These are phyloP conservation scores for Andinoacara biseriatus DNA, from an alignment of 2,113 vertebrate genomes.

Conservation along the genomic window DNA sequence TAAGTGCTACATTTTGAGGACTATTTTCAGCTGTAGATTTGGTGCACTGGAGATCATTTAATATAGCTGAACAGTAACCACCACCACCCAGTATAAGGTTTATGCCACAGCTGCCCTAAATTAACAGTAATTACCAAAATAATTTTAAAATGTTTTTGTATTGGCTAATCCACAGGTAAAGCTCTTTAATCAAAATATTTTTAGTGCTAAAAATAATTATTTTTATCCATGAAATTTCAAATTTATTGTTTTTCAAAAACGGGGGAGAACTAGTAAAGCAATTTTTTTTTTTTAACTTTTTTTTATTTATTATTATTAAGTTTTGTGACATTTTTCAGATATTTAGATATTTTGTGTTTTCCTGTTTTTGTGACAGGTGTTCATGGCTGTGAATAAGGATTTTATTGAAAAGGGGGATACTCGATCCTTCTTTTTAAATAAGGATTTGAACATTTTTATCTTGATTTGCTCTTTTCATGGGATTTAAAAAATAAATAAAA, in stretches of 20 bases:
- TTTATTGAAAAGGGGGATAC: too few relatives aligned
- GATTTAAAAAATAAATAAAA: not conserved
- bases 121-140: not conserved
- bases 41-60: not conserved
- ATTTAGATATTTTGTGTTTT: not conserved
- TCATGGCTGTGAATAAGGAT: too few relatives aligned
- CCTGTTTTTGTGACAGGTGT: not conserved
- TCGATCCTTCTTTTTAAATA: too few relatives aligned
- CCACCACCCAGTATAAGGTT: not conserved
- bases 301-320: too few relatives aligned
- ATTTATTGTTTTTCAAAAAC: not conserved
- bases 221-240: not conserved
- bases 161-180: not conserved
- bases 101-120: not conserved
- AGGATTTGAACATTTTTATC: too few relatives aligned
- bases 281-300: too few relatives aligned
- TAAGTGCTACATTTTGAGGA: not conserved
- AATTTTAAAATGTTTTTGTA: not conserved
- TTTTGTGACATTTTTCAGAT: not conserved
- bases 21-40: not conserved
- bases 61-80: not conserved
- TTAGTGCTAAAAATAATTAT: not conserved
- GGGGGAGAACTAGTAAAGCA: not conserved
- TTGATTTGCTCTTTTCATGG: not conserved
- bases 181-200: not conserved